Evolutionary conservation across 1,140 invertebrate genomes (phyloP).

Genomic region (Drosophila busckii): DNA sequence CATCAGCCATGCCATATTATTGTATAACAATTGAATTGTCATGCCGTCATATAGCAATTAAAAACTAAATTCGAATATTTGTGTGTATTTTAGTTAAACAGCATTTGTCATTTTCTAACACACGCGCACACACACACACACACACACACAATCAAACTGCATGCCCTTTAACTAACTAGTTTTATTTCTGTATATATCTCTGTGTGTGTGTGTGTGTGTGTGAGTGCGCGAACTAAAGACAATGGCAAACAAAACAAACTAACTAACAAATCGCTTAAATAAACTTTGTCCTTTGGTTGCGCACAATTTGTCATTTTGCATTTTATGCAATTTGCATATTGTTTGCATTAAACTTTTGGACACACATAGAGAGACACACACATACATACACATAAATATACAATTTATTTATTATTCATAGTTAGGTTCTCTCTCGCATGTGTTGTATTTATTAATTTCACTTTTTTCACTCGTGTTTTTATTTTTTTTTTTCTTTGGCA

Average conservation of each 20-base stretch:
- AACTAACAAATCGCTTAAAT: slow-evolving; percentile 71
- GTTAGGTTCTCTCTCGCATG: slow-evolving; percentile 27
- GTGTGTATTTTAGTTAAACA: too few species aligned
- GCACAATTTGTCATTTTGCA: slow-evolving; percentile 65
- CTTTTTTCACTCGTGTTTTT: slow-evolving; percentile 28
- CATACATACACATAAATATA: slow-evolving; percentile 2
- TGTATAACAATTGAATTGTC: too few species aligned
- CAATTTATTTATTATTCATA: slow-evolving; percentile 64
- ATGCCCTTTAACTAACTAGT: too few species aligned
- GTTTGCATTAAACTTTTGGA: slow-evolving; percentile 24
- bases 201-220: not conserved
- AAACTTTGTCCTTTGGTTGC: slow-evolving; percentile 61
- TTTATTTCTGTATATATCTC: too few species aligned
- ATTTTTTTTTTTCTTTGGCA: slow-evolving; percentile 19
- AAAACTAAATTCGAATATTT: too few species aligned
- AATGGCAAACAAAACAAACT: slow-evolving; percentile 10
- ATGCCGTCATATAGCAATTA: too few species aligned
- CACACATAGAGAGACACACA: not conserved
- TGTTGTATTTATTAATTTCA: slow-evolving; percentile 64
- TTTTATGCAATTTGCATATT: slow-evolving; percentile 41
- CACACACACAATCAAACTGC: too few species aligned
- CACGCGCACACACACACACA: too few species aligned
- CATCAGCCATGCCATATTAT: too few species aligned
- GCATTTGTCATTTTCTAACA: too few species aligned
- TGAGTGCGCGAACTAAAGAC: not conserved